These are phyloP conservation scores for Plectrocnemia conspersa DNA, from an alignment of 1,140 invertebrate genomes.

Conservation along the genomic window DNA sequence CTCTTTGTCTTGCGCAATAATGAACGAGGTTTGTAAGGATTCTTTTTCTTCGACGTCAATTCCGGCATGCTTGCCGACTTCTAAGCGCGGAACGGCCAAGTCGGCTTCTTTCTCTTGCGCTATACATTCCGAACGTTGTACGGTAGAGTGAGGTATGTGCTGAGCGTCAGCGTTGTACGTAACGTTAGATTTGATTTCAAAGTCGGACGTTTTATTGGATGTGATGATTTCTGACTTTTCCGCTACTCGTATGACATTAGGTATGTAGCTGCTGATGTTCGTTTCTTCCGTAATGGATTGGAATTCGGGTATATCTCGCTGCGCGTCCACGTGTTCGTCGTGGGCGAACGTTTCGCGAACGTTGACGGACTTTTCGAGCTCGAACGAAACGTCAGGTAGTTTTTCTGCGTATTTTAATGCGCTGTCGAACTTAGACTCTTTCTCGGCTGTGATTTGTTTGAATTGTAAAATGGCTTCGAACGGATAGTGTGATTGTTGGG, in stretches of 20 bases:
- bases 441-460: conserved; percentile 23
- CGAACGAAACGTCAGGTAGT: conserved; percentile 19
- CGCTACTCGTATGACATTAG: conserved; percentile 32
- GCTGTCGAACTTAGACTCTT: conserved; percentile 23
- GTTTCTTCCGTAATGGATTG: neutral
- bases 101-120: conserved; percentile 52
- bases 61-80: conserved; percentile 41
- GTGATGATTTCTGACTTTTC: conserved; percentile 38
- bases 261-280: conserved; percentile 18
- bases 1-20: conserved; percentile 42
- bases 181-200: no score
- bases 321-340: conserved; percentile 18
- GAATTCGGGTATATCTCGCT: conserved; percentile 14
- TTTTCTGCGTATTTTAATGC: neutral
- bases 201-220: no score
- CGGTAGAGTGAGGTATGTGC: conserved; percentile 15
- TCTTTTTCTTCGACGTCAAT: conserved; percentile 50
- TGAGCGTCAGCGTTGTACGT: conserved; percentile 12
- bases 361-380: conserved; percentile 27
- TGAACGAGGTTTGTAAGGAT: conserved; percentile 49
- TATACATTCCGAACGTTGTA: conserved; percentile 44
- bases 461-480: conserved; percentile 22
- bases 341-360: conserved; percentile 28
- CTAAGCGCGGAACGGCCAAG: conserved; percentile 34
- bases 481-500: conserved; percentile 15